Base-by-base conservation (phyloP, 1,140 invertebrate genomes). In the Varroa destructor region DNA sequence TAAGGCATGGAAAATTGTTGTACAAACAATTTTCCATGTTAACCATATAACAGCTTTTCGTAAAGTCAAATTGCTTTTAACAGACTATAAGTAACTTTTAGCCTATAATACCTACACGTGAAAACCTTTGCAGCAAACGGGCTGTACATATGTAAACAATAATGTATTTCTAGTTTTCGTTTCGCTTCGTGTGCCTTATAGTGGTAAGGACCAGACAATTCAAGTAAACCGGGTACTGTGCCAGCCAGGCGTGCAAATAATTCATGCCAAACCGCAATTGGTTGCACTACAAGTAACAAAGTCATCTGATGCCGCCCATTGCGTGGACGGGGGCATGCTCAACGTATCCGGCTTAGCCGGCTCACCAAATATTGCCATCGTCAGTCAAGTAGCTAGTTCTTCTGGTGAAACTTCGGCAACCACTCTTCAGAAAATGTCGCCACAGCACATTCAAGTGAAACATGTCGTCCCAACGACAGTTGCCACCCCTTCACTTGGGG, bases 401-500 rank as follows among this genome's bases (percentile, higher is more conserved):
- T 14, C 61, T n/a, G 61, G 12, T 46, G 37, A 12, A 43, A 1
- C 61, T 14, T 36, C 61, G 46, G 46, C 61, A 8, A 36, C 61
- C 2, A 3, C 14, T 3, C 12, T 37, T 5, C 40, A 67, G 61
- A 51, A 51, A 8, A 51, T 51, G 46, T 51, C 46, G 8, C 46
- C 46, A 8, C 46, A 51, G 46, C 46, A 51, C 46, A 51, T 51
- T 51, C 46, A 51, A 8, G 46, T 51, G 46, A 51, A 51, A 51
- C 46, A 51, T 3, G 72, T 73, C 46, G 70, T 73, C 14, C 54
- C 72, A 25, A 72, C 14, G n/a, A 72, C 40, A 43, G 54, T 71
- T 3, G 25, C 72, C 12, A 8, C 4, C 46, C 8, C 46, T 51
- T 51, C 46, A 8, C 3, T 51, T 51, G 46, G 46, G 3, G 4